Evolutionary conservation across 2,888 invertebrate species (phyloP).

Genomic region (Omphaloscelis lunosa): DNA sequence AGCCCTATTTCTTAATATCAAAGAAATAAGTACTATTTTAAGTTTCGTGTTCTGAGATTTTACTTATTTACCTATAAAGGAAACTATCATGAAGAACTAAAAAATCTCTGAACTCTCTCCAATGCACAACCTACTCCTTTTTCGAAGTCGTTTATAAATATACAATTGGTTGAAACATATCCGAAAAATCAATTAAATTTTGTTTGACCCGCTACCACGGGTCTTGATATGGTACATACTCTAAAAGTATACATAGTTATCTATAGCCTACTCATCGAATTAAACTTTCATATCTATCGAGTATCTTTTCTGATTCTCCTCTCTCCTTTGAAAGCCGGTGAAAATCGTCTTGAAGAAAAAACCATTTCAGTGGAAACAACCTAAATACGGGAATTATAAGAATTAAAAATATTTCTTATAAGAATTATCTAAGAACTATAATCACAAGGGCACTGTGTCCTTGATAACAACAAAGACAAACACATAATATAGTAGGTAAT

Average conservation of each 20-base stretch:
- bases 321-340: neutral
- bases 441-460: conserved; percentile 3
- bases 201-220: neutral
- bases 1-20: neutral
- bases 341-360: conserved; percentile 1
- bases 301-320: no score
- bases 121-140: neutral
- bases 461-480: neutral
- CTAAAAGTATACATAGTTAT: neutral
- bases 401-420: neutral
- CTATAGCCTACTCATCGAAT: neutral
- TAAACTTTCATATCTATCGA: neutral
- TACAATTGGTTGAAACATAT: neutral
- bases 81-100: neutral
- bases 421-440: neutral
- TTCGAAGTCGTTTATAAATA: neutral
- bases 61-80: no score
- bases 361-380: neutral
- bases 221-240: neutral
- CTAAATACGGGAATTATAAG: neutral
- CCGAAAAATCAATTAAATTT: neutral
- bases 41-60: neutral
- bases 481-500: conserved; percentile 1
- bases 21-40: neutral
- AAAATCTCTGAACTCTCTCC: neutral